phyloP scores from a whole-genome alignment of 2,888 invertebrate genomes.

The Artemia sp. region DNA sequence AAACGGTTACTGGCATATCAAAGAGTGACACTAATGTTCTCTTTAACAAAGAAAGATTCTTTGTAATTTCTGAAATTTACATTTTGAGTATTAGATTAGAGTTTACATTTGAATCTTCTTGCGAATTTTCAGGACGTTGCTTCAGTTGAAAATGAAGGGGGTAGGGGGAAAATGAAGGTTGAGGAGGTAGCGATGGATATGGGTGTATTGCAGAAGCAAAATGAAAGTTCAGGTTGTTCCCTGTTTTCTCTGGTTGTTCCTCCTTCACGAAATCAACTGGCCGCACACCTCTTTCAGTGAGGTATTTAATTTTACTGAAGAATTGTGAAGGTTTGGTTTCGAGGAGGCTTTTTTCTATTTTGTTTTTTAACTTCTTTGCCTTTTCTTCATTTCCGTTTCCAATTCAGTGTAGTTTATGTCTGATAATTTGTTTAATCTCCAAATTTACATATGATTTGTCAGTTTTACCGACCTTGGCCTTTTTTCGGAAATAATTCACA shows the following conservation, averaged over 20 bases:
- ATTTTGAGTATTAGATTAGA: constrained; percentile 13
- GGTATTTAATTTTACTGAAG: no score
- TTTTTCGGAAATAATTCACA: no score
- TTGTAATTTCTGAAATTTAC: no score
- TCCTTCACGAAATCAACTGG: constrained; percentile 10
- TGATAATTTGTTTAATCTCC: no score
- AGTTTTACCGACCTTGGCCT: no score
- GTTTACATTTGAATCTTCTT: background rate
- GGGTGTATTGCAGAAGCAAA: background rate
- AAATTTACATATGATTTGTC: no score
- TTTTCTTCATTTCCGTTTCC: no score
- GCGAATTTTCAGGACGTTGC: background rate
- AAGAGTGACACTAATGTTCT: constrained; percentile 1
- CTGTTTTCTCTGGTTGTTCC: constrained; percentile 10
- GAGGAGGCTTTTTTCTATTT: no score
- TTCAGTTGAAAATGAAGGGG: constrained; percentile 2
- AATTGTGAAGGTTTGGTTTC: no score
- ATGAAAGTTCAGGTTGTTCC: background rate
- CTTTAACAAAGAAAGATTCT: background rate
- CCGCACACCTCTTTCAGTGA: background rate
- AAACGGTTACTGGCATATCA: background rate
- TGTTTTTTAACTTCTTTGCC: no score
- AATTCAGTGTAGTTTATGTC: no score
- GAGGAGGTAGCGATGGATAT: constrained; percentile 4
- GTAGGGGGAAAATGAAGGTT: no score